A percentile compares a stretch with the other conserved stretches of the same genome.
phyloP scores from a whole-genome alignment of 2,888 invertebrate genomes.

The Rhagonycha fulva region DNA sequence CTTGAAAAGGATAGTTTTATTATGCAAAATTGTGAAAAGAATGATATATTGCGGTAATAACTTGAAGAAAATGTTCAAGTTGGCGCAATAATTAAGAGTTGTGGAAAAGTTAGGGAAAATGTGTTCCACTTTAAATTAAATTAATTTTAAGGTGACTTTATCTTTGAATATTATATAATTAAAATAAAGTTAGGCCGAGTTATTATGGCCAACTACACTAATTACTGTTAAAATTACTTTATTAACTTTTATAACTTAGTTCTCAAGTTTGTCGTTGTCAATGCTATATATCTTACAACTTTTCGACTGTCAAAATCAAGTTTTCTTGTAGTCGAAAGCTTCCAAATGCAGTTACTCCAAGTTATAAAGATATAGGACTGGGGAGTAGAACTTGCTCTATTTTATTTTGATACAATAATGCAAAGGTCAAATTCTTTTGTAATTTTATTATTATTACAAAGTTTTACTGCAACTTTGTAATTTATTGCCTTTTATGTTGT shows the following conservation, averaged over 20 bases:
- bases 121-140: not conserved
- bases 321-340: not conserved
- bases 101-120: not conserved
- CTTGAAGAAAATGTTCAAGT: not conserved
- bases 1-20: not conserved
- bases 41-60: not conserved
- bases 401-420: not conserved
- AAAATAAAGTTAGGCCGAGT: conserved; percentile 8
- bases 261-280: conserved; percentile 10
- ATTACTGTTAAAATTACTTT: conserved; percentile 15
- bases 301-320: not conserved
- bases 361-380: not conserved
- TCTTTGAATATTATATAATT: conserved; percentile 14
- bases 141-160: conserved; percentile 6
- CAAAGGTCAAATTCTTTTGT: not conserved
- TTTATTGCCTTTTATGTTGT: too few species aligned
- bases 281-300: conserved; percentile 13
- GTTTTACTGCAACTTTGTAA: not conserved
- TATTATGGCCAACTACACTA: conserved; percentile 13
- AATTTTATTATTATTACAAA: not conserved
- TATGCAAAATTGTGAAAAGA: not conserved
- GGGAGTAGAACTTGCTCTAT: not conserved
- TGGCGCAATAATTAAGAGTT: not conserved
- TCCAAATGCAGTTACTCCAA: not conserved
- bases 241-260: conserved; percentile 15